Conservation (phyloP, 2,113 vertebrate genomes). For the Prinia subflava region DNA sequence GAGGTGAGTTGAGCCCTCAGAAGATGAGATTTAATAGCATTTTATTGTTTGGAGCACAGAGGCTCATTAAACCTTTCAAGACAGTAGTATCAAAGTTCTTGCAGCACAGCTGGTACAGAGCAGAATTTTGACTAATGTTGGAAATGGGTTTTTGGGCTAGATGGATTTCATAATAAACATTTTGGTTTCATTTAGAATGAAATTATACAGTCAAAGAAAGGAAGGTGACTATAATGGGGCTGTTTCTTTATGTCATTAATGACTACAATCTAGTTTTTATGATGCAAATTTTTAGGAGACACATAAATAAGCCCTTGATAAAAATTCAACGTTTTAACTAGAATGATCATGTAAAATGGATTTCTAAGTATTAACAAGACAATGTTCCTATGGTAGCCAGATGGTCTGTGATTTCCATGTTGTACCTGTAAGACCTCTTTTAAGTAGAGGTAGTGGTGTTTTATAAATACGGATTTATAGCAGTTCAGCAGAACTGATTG, state of each 20-base stretch:
- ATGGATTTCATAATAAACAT: neutral
- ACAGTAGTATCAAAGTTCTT: neutral
- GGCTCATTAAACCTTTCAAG: neutral
- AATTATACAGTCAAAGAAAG: neutral
- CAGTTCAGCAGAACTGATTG: neutral
- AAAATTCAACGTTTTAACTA: neutral
- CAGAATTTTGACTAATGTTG: neutral
- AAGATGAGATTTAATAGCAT: neutral
- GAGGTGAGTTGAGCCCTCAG: neutral
- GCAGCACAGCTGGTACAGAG: neutral
- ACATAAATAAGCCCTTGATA: neutral
- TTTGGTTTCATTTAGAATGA: neutral
- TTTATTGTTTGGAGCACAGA: neutral
- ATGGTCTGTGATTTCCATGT: neutral
- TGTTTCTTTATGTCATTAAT: neutral
- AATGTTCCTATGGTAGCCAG: neutral
- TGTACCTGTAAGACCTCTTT: neutral
- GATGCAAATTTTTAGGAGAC: neutral
- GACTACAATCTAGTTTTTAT: neutral
- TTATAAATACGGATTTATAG: neutral
- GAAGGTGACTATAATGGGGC: neutral
- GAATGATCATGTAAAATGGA: neutral
- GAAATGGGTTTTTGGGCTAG: neutral
- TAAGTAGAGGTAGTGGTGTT: neutral
- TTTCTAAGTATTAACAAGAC: neutral